Conservation (phyloP, 2,113 vertebrate genomes). For the Myotis lucifugus region DNA sequence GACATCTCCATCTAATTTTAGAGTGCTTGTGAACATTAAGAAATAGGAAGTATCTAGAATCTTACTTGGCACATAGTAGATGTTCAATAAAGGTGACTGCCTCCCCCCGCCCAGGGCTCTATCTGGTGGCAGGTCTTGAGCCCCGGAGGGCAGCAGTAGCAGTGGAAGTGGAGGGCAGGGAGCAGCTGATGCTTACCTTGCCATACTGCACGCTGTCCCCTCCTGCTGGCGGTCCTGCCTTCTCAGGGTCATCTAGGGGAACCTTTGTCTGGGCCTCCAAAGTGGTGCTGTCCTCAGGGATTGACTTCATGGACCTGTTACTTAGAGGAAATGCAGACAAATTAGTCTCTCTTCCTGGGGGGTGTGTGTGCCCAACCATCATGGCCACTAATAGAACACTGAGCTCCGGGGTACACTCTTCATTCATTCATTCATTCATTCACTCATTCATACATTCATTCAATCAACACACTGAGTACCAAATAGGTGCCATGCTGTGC, state of each 20-base stretch:
- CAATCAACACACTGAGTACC: background rate
- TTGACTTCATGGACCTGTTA: background rate
- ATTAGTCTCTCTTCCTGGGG: background rate
- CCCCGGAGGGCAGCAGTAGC: fast-evolving
- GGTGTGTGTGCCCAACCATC: background rate
- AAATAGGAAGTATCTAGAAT: background rate
- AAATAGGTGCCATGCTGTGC: fast-evolving
- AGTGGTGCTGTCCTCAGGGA: background rate
- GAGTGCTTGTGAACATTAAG: background rate
- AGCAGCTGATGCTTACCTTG: conserved; percentile 78
- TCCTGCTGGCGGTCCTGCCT: background rate
- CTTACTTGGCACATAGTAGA: background rate
- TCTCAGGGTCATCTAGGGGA: conserved; percentile 1
- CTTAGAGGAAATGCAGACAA: conserved; percentile 28
- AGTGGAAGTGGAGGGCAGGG: background rate
- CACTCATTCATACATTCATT: background rate
- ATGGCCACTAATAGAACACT: background rate
- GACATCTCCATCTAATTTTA: background rate
- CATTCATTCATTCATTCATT: background rate
- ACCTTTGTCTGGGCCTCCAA: background rate
- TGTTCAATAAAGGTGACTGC: background rate
- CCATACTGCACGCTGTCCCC: conserved; percentile 48
- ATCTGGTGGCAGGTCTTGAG: too few species aligned
- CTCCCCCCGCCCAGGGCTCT: fast-evolving
- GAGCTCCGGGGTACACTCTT: background rate